Conservation (phyloP, 2,113 vertebrate species). For the Pyrgilauda ruficollis region DNA sequence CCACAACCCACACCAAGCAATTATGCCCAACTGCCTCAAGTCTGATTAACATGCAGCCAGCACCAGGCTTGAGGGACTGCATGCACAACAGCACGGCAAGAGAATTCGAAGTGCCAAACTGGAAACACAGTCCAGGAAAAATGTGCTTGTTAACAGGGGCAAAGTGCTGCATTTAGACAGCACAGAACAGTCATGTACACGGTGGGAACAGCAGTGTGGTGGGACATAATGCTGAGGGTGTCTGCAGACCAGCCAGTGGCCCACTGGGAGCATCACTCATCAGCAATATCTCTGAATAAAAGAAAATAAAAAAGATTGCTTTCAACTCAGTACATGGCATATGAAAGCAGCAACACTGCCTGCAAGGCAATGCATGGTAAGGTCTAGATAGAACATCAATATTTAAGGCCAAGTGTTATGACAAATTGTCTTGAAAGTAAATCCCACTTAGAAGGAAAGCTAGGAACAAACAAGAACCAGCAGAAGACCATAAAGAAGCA, state of each 20-base stretch:
- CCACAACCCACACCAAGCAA: background rate
- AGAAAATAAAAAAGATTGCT: background rate
- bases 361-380: background rate
- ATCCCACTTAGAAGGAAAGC: background rate
- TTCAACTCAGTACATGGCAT: fast-evolving
- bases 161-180: background rate
- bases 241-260: background rate
- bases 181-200: background rate
- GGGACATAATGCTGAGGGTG: background rate
- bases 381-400: background rate
- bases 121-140: background rate
- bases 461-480: background rate
- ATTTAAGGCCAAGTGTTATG: background rate
- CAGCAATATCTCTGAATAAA: background rate
- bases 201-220: background rate
- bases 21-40: background rate
- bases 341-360: background rate
- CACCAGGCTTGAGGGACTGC: background rate
- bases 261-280: background rate
- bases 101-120: background rate
- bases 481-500: background rate
- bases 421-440: background rate
- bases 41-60: background rate
- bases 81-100: background rate
- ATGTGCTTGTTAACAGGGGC: background rate